Base-by-base conservation (phyloP, 2,888 invertebrate genomes). In the Agrilus mali region DNA sequence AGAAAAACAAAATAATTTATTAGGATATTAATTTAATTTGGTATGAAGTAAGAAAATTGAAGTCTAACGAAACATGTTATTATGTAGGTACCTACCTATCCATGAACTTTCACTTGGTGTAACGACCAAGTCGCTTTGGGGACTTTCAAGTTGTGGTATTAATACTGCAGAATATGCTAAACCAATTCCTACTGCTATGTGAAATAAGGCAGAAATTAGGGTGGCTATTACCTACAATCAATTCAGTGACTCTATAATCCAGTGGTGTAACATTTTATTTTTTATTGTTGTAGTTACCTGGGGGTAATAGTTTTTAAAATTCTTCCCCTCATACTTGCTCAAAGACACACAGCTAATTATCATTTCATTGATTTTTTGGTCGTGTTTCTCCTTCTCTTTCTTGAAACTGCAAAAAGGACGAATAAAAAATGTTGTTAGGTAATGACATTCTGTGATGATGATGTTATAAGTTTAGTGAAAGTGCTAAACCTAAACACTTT, bases 111-210 rank as follows among this genome's bases (percentile, higher is more conserved):
- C 61, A 2, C 54, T 49, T 51, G 60, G 56, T 2, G 69, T 66
- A 7, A 63, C 59, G 16, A 68, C 60, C 36, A 61, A 65, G 10
- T 27, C 27, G 35, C 60, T 58, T 13, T 58, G 45, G 41, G 38
- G 46, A 33, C 47, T 46, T 22, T 55, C 58, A 22, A 74, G 54
- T 50, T 72, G 71, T 31, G 75, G 74, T 48, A 75, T 64, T 43
- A 76, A 59, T 43, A 74, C 72, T 2, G 74, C 75, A 3, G 75
- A 75, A 57, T 69, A 77, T 2, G 74, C 74, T 55, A 77, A 67
- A 17, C 72, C 68, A 15, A 77, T 65, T 4, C 77, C 77, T 15
- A 77, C 74, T 12, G 71, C 72, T 49, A 77, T 67, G 55, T 77
- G 76, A 56, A 72, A 75, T 20, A 72, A 69, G 3, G 72, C 73